Evolutionary conservation across 2,797 vertebrate species (phyloP).

Genomic region (Pseudocheirus occidentalis): DNA sequence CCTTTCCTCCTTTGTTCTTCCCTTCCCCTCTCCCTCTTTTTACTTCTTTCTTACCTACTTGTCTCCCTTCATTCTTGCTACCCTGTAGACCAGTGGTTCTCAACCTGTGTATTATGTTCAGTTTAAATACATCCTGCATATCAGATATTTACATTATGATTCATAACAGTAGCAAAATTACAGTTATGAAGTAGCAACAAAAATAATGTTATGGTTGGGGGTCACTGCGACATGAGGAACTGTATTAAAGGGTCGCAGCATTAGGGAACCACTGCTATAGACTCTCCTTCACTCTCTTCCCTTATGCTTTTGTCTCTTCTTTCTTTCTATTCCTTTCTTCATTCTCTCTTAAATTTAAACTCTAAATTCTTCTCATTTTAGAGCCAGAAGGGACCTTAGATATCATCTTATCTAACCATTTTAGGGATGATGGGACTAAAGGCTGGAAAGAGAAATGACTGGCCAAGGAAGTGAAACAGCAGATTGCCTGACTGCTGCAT

Average conservation of each 20-base stretch:
- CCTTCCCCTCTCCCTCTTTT: not conserved
- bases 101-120: no score
- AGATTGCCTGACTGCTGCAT: not conserved
- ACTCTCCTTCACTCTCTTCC: not conserved
- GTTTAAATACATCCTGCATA: no score
- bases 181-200: no score
- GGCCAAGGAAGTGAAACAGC: not conserved
- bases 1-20: no score
- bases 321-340: not conserved
- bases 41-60: not conserved
- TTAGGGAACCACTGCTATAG: no score
- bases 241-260: no score
- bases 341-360: not conserved
- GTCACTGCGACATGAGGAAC: no score
- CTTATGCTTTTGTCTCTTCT: not conserved
- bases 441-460: not conserved
- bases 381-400: not conserved
- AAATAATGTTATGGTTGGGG: no score
- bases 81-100: no score
- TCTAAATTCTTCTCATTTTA: not conserved
- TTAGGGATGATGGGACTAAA: slow-evolving; percentile 7
- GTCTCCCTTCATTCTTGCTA: not conserved
- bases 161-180: no score
- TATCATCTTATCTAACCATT: not conserved
- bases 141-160: no score